These are phyloP conservation scores for Mico argentatus DNA, from an alignment of 2,797 vertebrate genomes.

Conservation along the genomic window DNA sequence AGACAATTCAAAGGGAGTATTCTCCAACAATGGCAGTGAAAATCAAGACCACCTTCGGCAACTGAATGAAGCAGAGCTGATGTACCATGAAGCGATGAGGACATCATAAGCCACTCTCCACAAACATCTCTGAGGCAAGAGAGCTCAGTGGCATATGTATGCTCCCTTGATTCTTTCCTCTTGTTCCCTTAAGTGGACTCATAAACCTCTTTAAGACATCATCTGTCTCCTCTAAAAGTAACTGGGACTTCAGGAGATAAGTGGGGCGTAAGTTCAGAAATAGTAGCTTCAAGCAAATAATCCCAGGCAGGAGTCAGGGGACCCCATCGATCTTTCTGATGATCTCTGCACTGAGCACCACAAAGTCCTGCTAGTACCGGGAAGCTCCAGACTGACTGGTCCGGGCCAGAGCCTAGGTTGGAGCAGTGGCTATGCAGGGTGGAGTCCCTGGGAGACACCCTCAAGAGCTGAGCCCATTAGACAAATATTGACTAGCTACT, in stretches of 20 bases:
- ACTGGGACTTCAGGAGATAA: constrained; percentile 80
- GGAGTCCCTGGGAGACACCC: not conserved
- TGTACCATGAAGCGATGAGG: constrained; percentile 29
- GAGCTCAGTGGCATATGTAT: not conserved
- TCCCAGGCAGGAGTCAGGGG: constrained; percentile 34
- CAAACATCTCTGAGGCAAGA: constrained; percentile 21
- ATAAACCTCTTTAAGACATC: constrained; percentile 76
- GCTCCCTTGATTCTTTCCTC: constrained; percentile 20
- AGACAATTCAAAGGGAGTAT: constrained; percentile 16
- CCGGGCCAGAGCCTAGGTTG: not conserved
- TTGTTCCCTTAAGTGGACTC: constrained; percentile 77
- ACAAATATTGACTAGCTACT: not conserved
- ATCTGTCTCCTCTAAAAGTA: constrained; percentile 81
- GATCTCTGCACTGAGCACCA: not conserved
- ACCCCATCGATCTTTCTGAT: not conserved
- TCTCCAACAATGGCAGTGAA: constrained; percentile 13
- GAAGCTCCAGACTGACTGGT: not conserved
- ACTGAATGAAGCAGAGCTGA: constrained; percentile 17
- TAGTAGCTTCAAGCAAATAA: constrained; percentile 76
- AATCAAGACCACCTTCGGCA: not conserved
- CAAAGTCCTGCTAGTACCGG: not conserved
- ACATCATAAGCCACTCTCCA: constrained; percentile 1
- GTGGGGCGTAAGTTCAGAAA: constrained; percentile 73
- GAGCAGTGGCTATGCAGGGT: not conserved
- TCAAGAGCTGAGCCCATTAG: not conserved